phyloP scores from a whole-genome alignment of 2,888 invertebrate genomes.

The Unio delphinus region DNA sequence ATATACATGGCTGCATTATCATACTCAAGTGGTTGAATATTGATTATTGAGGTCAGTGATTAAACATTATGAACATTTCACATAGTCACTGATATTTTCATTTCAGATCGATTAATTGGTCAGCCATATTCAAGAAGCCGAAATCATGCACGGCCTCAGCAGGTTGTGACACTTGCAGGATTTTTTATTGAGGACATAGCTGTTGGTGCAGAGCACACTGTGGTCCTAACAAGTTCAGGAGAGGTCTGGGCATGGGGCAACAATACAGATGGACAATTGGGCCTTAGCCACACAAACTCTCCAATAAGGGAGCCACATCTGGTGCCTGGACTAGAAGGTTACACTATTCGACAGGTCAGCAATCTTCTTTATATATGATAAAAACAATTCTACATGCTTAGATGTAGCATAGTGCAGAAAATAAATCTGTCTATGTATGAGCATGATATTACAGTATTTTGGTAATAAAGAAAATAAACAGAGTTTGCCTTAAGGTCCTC shows the following conservation, averaged over 20 bases:
- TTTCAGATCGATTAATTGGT: constrained; percentile 76
- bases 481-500: no score
- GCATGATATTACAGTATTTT: no score
- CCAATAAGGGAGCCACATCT: constrained; percentile 76
- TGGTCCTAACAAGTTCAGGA: constrained; percentile 76
- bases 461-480: no score
- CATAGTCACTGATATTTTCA: neutral
- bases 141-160: constrained; percentile 75
- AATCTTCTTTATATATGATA: constrained; percentile 6
- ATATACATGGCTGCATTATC: no score
- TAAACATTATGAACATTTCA: neutral
- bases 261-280: constrained; percentile 78
- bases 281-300: constrained; percentile 75
- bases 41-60: no score
- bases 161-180: constrained; percentile 73
- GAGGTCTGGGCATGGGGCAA: constrained; percentile 79
- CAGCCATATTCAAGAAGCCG: constrained; percentile 74
- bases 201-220: constrained; percentile 78
- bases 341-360: constrained; percentile 75
- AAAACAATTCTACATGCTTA: neutral
- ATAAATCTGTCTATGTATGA: neutral
- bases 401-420: neutral
- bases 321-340: constrained; percentile 74
- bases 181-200: constrained; percentile 76
- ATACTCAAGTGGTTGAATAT: no score